These are phyloP conservation scores for Blastobasis adustella DNA, from an alignment of 2,888 invertebrate species.

Conservation along the genomic window DNA sequence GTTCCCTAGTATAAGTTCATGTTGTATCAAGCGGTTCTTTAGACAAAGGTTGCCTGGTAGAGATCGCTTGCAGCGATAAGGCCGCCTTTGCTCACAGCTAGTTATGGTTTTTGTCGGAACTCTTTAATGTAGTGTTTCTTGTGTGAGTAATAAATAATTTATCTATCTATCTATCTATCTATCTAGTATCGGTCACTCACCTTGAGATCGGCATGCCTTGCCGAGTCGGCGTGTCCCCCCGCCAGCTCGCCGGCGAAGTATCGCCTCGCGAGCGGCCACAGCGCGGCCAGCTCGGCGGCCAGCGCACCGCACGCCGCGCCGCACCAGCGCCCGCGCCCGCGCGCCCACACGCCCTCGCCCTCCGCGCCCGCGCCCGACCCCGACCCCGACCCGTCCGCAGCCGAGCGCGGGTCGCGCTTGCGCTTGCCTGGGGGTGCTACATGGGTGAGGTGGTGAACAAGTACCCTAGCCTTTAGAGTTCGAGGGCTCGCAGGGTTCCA, in stretches of 20 bases:
- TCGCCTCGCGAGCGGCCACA: constrained; percentile 96
- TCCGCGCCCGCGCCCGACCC: constrained; percentile 34
- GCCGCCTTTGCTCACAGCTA: too few relatives aligned
- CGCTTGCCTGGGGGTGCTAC: constrained; percentile 26
- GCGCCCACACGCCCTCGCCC: constrained; percentile 37
- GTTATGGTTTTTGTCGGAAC: too few relatives aligned
- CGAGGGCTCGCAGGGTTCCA: too few relatives aligned
- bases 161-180: too few relatives aligned
- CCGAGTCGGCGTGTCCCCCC: constrained; percentile 78
- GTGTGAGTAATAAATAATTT: too few relatives aligned
- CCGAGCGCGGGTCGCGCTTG: constrained; percentile 35
- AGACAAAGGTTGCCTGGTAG: too few relatives aligned
- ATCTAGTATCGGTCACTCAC: constrained; percentile 40
- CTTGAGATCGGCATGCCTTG: constrained; percentile 86
- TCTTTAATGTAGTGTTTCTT: too few relatives aligned
- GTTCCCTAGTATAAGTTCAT: too few relatives aligned
- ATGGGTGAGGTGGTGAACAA: too few relatives aligned
- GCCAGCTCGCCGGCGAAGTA: constrained; percentile 94
- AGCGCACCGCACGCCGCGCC: constrained; percentile 60
- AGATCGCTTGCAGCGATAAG: too few relatives aligned
- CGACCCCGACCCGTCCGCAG: constrained; percentile 30
- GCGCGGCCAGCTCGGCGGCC: constrained; percentile 81
- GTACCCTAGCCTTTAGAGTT: too few relatives aligned
- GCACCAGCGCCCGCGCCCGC: constrained; percentile 49
- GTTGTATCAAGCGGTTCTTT: too few relatives aligned